Base-by-base conservation (phyloP, 2,797 vertebrate species). In the Acanthis flammea region DNA sequence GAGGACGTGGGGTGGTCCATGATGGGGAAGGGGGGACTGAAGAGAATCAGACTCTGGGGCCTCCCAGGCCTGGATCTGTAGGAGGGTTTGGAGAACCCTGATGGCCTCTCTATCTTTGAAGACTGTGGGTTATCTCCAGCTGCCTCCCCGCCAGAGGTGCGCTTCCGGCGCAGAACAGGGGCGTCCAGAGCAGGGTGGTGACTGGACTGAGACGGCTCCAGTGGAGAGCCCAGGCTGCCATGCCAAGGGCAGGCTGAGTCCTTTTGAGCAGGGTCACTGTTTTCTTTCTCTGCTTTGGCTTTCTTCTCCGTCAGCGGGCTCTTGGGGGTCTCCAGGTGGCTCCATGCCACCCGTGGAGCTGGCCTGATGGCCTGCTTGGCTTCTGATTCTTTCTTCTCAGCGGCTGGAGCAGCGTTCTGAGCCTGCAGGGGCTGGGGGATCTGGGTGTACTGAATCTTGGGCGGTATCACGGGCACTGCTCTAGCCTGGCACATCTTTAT, bases 21-120 rank as follows among this genome's bases (percentile, higher is more conserved):
- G 95, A 99, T 99, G 78, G 99, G 99, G 88, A 99, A 99, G 42
- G 99, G 99, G 45, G 99, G 99, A 67, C 99, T 99, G 96, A 99
- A 99, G 58, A 99, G 98, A 94, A 99, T 99, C 41, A 99, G 98
- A 95, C 99, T 99, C 91, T 99, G 99, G 72, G 99, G 99, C 94
- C 99, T 98, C 50, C 98, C 98, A 1, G 99, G 99, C 71, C 99
- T 98, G 88, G 99, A 98, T 96, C 99, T 98, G 61, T 99, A 99
- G 51, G 98, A 99, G 8, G 99, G 98, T 45, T 99, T 99, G 78
- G 99, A 98, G 81, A 98, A 96, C 39, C 96, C 98, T 11, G 99
- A 95, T 5, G 98, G 98, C 73, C 98, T 98, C 96, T 98, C 99
- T 45, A 98, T 98, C 97, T 99, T 98, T 71, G 98, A 98, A 95